Evolutionary conservation across 2,113 vertebrate species (phyloP).

Genomic region (Actenoides hombroni): DNA sequence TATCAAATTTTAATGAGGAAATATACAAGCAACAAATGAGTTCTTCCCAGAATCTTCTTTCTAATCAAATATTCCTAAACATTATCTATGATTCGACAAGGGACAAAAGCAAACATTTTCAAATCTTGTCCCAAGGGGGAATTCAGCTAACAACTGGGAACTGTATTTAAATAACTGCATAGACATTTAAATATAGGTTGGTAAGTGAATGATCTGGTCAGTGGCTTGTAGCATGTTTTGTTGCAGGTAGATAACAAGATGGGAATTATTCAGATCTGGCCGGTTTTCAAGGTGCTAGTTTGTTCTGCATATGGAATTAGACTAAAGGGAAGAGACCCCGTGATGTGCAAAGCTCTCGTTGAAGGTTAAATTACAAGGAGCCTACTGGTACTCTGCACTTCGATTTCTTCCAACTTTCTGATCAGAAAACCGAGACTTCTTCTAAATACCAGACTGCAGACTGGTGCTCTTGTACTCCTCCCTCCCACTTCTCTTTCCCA

Average conservation of each 20-base stretch:
- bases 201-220: background rate
- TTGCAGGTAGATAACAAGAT: background rate
- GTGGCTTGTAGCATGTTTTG: background rate
- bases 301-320: background rate
- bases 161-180: background rate
- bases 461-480: background rate
- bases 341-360: background rate
- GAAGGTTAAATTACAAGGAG: background rate
- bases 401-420: constrained; percentile 5
- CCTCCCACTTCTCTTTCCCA: background rate
- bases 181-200: background rate
- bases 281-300: background rate
- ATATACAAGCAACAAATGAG: constrained; percentile 22
- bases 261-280: background rate
- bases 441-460: background rate
- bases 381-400: background rate
- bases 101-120: background rate
- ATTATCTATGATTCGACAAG: background rate
- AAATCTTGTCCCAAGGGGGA: background rate
- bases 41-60: constrained; percentile 26
- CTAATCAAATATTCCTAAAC: constrained; percentile 13
- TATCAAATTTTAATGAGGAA: constrained; percentile 50
- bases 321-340: background rate
- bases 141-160: background rate
- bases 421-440: background rate